phyloP scores from a whole-genome alignment of 2,888 invertebrate species.

The Apoderus coryli region DNA sequence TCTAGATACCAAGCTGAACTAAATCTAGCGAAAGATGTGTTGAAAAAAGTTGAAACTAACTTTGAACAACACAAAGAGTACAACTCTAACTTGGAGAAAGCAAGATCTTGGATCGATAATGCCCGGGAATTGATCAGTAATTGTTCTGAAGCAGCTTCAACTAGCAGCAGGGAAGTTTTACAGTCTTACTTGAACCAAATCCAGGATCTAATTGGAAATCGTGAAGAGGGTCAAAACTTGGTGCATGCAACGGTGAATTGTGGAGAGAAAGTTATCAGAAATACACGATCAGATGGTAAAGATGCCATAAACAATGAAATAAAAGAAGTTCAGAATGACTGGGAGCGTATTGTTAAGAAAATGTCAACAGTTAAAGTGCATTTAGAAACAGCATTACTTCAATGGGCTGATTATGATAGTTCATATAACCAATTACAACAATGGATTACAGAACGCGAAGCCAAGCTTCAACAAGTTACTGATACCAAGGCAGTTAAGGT shows the following conservation, averaged over 20 bases:
- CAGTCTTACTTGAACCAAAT: constrained; percentile 66
- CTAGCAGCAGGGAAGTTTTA: constrained; percentile 68
- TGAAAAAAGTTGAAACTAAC: constrained; percentile 82
- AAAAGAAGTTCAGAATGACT: constrained; percentile 80
- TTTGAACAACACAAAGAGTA: constrained; percentile 74
- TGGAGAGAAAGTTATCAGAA: constrained; percentile 78
- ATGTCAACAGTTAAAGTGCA: constrained; percentile 85
- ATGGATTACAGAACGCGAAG: constrained; percentile 90
- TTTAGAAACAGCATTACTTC: constrained; percentile 75
- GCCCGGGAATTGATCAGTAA: constrained; percentile 70
- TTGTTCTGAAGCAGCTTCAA: constrained; percentile 63
- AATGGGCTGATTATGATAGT: constrained; percentile 94
- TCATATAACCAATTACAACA: constrained; percentile 84
- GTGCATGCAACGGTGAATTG: constrained; percentile 78
- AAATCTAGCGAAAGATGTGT: constrained; percentile 76
- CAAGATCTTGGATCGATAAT: constrained; percentile 74
- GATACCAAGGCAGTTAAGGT: constrained; percentile 71
- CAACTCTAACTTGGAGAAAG: constrained; percentile 57
- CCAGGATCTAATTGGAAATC: constrained; percentile 62
- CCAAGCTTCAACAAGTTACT: constrained; percentile 78
- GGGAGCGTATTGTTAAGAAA: constrained; percentile 83
- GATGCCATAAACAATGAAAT: constrained; percentile 77
- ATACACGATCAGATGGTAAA: constrained; percentile 77
- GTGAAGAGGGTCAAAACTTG: constrained; percentile 77
- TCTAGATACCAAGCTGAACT: constrained; percentile 80